phyloP scores from a whole-genome alignment of 2,113 vertebrate genomes.

The Lophochroa leadbeateri region DNA sequence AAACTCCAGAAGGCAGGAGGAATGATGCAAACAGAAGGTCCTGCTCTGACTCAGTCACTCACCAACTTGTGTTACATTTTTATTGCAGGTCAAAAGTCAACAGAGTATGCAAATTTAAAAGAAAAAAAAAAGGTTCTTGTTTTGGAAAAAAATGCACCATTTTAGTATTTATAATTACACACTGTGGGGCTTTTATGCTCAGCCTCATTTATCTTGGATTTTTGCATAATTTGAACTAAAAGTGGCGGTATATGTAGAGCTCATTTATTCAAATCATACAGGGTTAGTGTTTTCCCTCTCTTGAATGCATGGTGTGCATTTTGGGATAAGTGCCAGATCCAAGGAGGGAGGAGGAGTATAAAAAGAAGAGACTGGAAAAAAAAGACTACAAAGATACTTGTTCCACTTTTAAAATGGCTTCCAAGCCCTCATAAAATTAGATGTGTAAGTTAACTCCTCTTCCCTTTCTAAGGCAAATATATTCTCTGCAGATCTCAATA shows the following conservation, averaged over 20 bases:
- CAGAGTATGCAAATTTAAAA: constrained; percentile 51
- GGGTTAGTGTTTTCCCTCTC: constrained; percentile 59
- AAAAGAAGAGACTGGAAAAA: neutral
- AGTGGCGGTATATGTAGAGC: constrained; percentile 45
- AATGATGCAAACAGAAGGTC: constrained; percentile 63
- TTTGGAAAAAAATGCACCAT: constrained; percentile 56
- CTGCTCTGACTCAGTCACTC: constrained; percentile 61
- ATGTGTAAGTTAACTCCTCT: neutral
- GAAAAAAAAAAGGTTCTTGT: constrained; percentile 22
- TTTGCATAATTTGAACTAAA: constrained; percentile 60
- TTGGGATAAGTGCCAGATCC: constrained; percentile 39
- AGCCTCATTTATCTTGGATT: constrained; percentile 53
- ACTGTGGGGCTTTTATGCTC: constrained; percentile 45
- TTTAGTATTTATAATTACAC: constrained; percentile 58
- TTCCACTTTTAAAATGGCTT: constrained; percentile 17
- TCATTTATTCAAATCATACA: constrained; percentile 62
- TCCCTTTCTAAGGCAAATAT: neutral
- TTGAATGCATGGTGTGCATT: constrained; percentile 14
- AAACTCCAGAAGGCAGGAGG: constrained; percentile 43
- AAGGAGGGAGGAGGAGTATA: neutral
- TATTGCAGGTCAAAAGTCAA: constrained; percentile 57
- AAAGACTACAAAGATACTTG: constrained; percentile 5
- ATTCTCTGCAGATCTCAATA: neutral
- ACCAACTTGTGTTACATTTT: constrained; percentile 57
- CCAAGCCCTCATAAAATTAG: neutral